Evolutionary conservation across 2,113 vertebrate species (phyloP).

Genomic region (Haplochromis vanheusdeni): DNA sequence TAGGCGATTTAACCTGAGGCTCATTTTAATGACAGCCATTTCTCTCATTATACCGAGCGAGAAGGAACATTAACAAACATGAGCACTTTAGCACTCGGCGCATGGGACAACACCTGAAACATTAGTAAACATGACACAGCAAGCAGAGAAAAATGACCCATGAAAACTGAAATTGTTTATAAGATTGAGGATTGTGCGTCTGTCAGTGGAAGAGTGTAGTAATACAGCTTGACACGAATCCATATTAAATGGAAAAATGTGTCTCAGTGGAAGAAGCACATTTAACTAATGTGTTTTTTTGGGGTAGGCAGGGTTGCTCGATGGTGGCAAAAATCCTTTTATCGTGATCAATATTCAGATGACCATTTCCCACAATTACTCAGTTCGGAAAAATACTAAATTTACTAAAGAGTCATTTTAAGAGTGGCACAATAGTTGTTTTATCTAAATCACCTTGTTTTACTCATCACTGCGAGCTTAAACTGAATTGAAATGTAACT

Average conservation of each 20-base stretch:
- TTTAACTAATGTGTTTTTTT: not conserved
- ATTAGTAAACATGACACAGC: conserved; percentile 20
- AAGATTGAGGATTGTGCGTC: not conserved
- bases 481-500: not conserved
- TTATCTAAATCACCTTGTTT: not conserved
- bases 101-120: conserved; percentile 21
- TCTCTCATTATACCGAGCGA: conserved; percentile 21
- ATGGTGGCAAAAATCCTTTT: not conserved
- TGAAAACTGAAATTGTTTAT: not conserved
- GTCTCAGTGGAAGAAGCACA: not conserved
- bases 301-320: not conserved
- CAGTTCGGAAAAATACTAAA: accelerated
- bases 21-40: conserved; percentile 22
- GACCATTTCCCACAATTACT: not conserved
- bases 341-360: not conserved
- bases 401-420: not conserved
- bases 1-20: conserved; percentile 35
- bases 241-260: conserved; percentile 6
- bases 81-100: not conserved
- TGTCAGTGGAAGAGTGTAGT: not conserved
- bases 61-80: conserved; percentile 36
- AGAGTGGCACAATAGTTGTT: not conserved
- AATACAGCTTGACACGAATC: not conserved
- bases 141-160: conserved; percentile 28
- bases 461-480: not conserved